phyloP scores from a whole-genome alignment of 2,888 invertebrate species.

The Amitus sp. region DNA sequence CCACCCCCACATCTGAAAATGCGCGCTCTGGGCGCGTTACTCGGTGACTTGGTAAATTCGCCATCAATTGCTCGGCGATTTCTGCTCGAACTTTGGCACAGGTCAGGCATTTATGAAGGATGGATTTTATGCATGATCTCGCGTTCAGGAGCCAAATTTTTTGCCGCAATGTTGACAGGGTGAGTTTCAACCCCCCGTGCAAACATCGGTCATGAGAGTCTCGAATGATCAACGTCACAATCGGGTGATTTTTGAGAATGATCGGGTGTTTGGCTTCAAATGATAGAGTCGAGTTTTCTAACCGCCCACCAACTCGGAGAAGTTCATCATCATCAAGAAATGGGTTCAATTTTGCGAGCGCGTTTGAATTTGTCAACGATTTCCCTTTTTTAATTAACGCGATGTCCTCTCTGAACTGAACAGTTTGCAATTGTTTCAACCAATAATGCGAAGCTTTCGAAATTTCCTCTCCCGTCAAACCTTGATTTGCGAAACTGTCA shows the following conservation, averaged over 20 bases:
- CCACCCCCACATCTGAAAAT: too few relatives aligned
- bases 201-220: conserved; percentile 6
- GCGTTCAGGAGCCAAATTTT: conserved; percentile 11
- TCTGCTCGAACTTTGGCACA: conserved; percentile 2
- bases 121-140: neutral
- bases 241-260: neutral
- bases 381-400: neutral
- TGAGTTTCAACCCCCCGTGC: conserved; percentile 8
- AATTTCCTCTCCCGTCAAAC: neutral
- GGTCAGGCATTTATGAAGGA: conserved; percentile 4
- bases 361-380: neutral
- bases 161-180: conserved; percentile 6
- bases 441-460: neutral
- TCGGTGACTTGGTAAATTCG: too few relatives aligned
- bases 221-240: neutral
- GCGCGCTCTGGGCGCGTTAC: too few relatives aligned
- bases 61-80: conserved; percentile 6
- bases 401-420: neutral
- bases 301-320: conserved; percentile 6
- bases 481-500: neutral
- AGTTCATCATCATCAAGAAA: conserved; percentile 5
- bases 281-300: neutral
- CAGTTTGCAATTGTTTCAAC: neutral
- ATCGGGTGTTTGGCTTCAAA: neutral
- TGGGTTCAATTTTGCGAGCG: neutral